phyloP scores from a whole-genome alignment of 2,113 vertebrate genomes.

The Larimichthys polyactis region DNA sequence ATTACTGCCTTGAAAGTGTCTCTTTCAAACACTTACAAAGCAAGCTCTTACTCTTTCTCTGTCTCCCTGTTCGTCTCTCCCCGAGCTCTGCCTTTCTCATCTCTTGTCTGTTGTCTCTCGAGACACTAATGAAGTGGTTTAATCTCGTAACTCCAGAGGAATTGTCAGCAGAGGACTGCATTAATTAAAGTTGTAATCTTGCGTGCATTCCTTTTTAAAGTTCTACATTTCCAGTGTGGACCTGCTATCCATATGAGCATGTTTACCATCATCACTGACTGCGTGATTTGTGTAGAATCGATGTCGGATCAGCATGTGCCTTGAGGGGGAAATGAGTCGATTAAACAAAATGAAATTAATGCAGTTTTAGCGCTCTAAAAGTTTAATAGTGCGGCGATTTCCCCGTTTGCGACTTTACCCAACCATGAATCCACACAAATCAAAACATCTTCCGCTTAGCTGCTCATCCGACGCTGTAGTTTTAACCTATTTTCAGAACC shows the following conservation, averaged over 20 bases:
- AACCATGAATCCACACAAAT: not conserved
- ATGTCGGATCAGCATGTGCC: not conserved
- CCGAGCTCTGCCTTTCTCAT: constrained; percentile 59
- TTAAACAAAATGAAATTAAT: constrained; percentile 6
- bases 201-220: constrained; percentile 44
- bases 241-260: not conserved
- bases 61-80: constrained; percentile 25
- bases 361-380: constrained; percentile 1
- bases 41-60: constrained; percentile 39
- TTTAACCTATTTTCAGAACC: not conserved
- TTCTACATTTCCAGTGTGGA: constrained; percentile 26
- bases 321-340: not conserved
- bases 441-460: not conserved
- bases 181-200: constrained; percentile 68
- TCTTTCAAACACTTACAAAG: constrained; percentile 74
- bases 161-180: constrained; percentile 48
- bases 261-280: constrained; percentile 17
- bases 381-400: constrained; percentile 14
- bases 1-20: constrained; percentile 76
- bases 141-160: constrained; percentile 74
- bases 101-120: constrained; percentile 63
- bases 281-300: not conserved
- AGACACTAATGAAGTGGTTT: constrained; percentile 79
- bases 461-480: not conserved
- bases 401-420: constrained; percentile 7